phyloP scores from a whole-genome alignment of 2,888 invertebrate species.

The Exocentrus adspersus region DNA sequence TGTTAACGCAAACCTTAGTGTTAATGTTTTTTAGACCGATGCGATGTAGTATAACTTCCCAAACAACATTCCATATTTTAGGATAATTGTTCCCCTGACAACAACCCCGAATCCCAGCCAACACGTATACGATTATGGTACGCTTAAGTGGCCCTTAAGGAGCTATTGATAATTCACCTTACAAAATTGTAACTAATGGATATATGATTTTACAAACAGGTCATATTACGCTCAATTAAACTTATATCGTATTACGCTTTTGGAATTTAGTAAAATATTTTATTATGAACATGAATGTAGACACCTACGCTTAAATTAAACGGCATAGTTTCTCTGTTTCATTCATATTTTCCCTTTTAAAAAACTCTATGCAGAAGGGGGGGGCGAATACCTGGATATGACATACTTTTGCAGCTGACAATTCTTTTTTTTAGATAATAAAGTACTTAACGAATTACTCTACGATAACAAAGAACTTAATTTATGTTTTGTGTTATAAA shows the following conservation, averaged over 20 bases:
- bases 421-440: no score
- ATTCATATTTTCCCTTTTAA: no score
- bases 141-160: conserved; percentile 54
- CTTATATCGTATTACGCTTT: background rate
- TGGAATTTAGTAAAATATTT: background rate
- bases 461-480: no score
- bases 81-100: conserved; percentile 51
- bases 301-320: no score
- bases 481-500: no score
- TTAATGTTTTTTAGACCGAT: conserved; percentile 28
- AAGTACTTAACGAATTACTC: no score
- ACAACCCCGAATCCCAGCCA: conserved; percentile 45
- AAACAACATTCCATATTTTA: conserved; percentile 55
- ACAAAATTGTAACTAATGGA: conserved; percentile 51
- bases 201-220: conserved; percentile 34
- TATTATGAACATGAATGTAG: no score
- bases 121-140: conserved; percentile 53
- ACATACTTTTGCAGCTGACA: no score
- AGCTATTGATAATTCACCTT: conserved; percentile 53
- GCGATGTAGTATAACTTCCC: conserved; percentile 71
- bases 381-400: no score
- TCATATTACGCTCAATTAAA: conserved; percentile 7
- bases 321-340: no score
- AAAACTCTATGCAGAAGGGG: no score
- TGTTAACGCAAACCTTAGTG: no score